Evolutionary conservation across 2,797 vertebrate species (phyloP), one percentile per base, ranked within the genome.

Genomic region (Galagoides demidoff): DNA sequence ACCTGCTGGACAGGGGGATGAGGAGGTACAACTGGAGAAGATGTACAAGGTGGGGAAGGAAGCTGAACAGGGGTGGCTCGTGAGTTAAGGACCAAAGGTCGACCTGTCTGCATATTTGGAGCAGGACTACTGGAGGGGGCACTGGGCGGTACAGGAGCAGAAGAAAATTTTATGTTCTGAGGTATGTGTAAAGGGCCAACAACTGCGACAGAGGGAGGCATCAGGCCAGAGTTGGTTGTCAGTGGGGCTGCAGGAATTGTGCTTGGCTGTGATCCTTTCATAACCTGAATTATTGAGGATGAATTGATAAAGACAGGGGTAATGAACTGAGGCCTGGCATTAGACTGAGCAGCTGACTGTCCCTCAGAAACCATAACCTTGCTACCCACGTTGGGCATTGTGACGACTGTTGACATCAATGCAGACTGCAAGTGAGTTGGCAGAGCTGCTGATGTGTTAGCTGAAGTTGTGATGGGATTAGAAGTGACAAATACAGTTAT

Each of bases 401-500:
- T 99, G 97, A 99, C 99, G 57, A 99, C 99, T 77, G 99, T 99
- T 7, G 99, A 99, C 94, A 99, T 99, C 93, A 99, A 97, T 0
- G 99, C 98, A 90, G 99, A 98, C 31, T 99, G 98, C 82, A 99
- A 98, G 92, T 99, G 99, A 96, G 98, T 98, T 16, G 98, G 97
- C 96, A 99, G 89, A 0, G 98, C 96, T 82, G 99, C 97, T 68
- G 99, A 98, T 25, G 99, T 99, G 81, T 98, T 99, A 89, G 99
- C 98, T 94, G 99, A 98, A 85, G 99, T 99, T 11, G 99, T 99
- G 78, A 99, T 99, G 45, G 99, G 98, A 97, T 99, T 99, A 82
- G 99, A 99, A 76, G 99, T 99, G 88, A 99, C 99, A 98, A 99
- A 99, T 85, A 99, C 99, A 77, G 99, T 99, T 97, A 99, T 99